Conservation (phyloP, 2,113 vertebrate species). For the Butorides virescens region DNA sequence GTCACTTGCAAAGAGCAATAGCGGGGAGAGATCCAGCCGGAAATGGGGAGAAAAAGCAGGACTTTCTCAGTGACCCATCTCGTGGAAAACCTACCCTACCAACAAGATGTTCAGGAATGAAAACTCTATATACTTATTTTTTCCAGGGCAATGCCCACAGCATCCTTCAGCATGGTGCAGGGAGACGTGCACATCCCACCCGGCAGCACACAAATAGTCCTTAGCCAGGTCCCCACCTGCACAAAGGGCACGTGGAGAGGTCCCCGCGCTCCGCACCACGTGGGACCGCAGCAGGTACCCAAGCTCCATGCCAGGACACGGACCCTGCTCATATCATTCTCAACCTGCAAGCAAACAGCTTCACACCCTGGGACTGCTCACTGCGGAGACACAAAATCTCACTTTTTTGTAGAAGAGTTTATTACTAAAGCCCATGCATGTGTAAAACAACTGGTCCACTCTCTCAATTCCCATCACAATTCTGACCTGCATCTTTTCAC, state of each 20-base stretch:
- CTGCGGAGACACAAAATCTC: background rate
- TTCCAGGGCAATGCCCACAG: background rate
- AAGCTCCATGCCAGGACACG: rapidly evolving
- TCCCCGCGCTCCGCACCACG: rapidly evolving
- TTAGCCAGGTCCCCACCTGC: too few relatives aligned
- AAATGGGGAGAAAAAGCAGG: background rate
- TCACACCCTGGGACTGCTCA: background rate
- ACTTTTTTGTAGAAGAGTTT: background rate
- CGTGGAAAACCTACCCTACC: background rate
- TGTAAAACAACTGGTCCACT: background rate
- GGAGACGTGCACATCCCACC: background rate
- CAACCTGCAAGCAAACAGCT: rapidly evolving
- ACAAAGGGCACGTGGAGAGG: background rate
- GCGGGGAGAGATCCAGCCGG: background rate
- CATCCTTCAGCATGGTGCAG: background rate
- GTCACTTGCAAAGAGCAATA: background rate
- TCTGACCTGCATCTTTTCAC: background rate
- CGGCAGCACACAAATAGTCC: rapidly evolving
- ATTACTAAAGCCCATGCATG: background rate
- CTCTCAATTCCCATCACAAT: background rate
- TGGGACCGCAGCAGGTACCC: background rate
- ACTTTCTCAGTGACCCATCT: background rate
- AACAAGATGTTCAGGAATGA: background rate
- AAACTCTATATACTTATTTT: background rate
- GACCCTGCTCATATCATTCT: background rate